Evolutionary conservation across 2,797 vertebrate genomes (phyloP), one percentile per base, ranked within the genome.

Genomic region (Falco cherrug): DNA sequence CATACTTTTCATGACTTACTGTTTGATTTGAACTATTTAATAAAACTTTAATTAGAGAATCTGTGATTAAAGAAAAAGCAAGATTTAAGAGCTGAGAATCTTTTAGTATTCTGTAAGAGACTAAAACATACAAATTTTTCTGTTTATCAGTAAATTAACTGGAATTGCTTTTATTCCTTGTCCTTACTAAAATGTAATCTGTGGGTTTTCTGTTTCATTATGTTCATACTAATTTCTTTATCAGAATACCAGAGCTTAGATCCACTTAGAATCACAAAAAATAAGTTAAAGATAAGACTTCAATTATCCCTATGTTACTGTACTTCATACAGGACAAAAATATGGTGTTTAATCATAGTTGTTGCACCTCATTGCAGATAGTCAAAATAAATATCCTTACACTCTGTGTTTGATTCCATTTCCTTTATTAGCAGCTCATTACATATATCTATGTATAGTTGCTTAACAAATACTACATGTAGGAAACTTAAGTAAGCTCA

Each of bases 31-130:
- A 76, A 74, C 51, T 37, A 83, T 74, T 91, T 74, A 87, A 84
- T 93, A 75, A 50, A 90, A 96, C 93, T 91, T 90, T 84, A 90
- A 57, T 95, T 84, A 95, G 47, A 88, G 57, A 95, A 78, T 87
- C 33, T 86, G 33, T 94, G 83, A 91, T 81, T 95, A 69, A 84
- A 83, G 33, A 89, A 69, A 89, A 79, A 50, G 8, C 13, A 90
- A 71, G 14, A 87, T 53, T 51, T 73, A 93, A 78, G 20, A 50
- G 5, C 31, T 82, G 18, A 69, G 56, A 87, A 86, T 35, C 7
- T 53, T 76, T 90, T 84, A 50, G 31, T 77, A 68, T 45, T 89
- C 14, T 48, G 39, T 41, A 89, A 90, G 10, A 29, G 51, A 51
- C 35, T 67, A 51, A 50, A 89, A 69, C 16, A 59, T 43, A 65